Conservation (phyloP, 2,797 vertebrate species). For the Nannoperca australis region DNA sequence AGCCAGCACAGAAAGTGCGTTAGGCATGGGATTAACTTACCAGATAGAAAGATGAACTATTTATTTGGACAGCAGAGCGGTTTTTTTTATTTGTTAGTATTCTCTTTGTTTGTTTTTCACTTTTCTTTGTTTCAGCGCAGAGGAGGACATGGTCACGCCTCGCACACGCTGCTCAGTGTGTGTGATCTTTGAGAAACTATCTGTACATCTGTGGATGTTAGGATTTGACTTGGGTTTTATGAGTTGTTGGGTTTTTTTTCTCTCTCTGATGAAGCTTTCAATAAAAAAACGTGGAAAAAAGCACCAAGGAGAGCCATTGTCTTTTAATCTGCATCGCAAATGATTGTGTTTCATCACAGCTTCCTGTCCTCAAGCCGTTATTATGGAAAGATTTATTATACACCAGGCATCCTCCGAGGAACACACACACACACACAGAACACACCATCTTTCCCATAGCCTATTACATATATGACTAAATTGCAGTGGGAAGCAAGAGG, state of each 20-base stretch:
- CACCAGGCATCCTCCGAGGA: slow-evolving; percentile 36
- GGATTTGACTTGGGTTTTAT: slow-evolving; percentile 94
- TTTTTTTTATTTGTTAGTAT: slow-evolving; percentile 61
- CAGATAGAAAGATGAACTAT: slow-evolving; percentile 71
- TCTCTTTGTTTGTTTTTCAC: slow-evolving; percentile 55
- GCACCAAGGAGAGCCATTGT: slow-evolving; percentile 44
- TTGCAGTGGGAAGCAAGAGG: slow-evolving; percentile 65
- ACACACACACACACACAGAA: slow-evolving; percentile 31
- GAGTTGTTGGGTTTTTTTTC: slow-evolving; percentile 81
- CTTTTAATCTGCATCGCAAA: slow-evolving; percentile 55
- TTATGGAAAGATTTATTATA: slow-evolving; percentile 59
- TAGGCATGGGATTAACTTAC: slow-evolving; percentile 50
- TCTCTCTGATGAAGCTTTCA: slow-evolving; percentile 98
- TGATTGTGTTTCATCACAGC: slow-evolving; percentile 41
- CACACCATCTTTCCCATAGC: slow-evolving; percentile 32
- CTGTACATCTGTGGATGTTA: slow-evolving; percentile 98
- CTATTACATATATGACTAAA: slow-evolving; percentile 78
- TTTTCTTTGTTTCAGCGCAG: slow-evolving; percentile 72
- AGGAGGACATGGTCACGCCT: slow-evolving; percentile 79
- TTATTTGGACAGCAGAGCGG: slow-evolving; percentile 83
- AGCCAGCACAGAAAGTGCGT: slow-evolving; percentile 54
- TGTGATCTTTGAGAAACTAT: slow-evolving; percentile 86
- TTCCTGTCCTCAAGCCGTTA: slow-evolving; percentile 45
- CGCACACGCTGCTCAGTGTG: slow-evolving; percentile 78
- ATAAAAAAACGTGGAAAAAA: slow-evolving; percentile 89